phyloP scores from a whole-genome alignment of 2,797 vertebrate genomes.

The Acanthurus lineatus region DNA sequence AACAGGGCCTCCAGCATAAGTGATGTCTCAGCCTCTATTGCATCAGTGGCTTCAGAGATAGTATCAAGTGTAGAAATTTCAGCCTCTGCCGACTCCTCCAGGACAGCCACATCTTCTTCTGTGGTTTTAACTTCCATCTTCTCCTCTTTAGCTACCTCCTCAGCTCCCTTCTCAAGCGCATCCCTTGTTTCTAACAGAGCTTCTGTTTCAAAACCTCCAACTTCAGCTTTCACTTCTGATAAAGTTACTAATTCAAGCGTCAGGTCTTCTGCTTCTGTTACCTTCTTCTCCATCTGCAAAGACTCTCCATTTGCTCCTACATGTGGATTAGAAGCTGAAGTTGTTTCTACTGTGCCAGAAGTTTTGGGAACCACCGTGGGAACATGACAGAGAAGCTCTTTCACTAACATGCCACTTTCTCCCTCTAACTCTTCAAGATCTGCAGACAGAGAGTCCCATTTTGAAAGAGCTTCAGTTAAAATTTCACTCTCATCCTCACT shows the following conservation, averaged over 20 bases:
- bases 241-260: constrained; percentile 39
- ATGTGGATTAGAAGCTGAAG: not conserved
- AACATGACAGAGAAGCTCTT: constrained; percentile 15
- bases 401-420: constrained; percentile 10
- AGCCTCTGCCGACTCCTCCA: constrained; percentile 14
- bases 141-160: not conserved
- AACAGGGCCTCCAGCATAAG: constrained; percentile 33
- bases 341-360: not conserved
- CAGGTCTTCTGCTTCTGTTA: not conserved
- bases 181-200: constrained; percentile 19
- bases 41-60: constrained; percentile 28
- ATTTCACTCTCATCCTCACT: not conserved
- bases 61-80: constrained; percentile 15
- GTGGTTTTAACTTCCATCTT: not conserved
- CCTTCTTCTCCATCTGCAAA: not conserved
- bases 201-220: constrained; percentile 24
- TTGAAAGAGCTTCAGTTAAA: constrained; percentile 18
- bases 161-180: constrained; percentile 30
- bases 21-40: constrained; percentile 22
- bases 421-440: constrained; percentile 34
- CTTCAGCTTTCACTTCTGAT: constrained; percentile 6
- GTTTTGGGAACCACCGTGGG: too few species aligned
- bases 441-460: constrained; percentile 34
- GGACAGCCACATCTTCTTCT: not conserved
- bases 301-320: not conserved